Conservation (phyloP, 2,113 vertebrate species). For the Ophiodon elongatus region DNA sequence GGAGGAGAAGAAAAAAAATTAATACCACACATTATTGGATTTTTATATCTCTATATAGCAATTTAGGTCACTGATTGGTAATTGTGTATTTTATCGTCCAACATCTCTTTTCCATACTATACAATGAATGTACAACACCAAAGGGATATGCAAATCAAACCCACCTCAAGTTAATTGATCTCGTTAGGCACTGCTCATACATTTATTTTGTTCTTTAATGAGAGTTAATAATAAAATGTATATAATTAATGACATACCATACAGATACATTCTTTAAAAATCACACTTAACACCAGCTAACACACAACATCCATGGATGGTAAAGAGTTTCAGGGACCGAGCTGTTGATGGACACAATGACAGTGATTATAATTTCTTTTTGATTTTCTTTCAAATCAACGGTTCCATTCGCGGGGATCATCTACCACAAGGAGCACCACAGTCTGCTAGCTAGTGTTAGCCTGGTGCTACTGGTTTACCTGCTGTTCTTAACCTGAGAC, state of each 20-base stretch:
- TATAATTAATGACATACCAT: not conserved
- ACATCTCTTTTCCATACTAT: not conserved
- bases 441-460: slow-evolving; percentile 8
- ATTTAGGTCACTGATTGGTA: not conserved
- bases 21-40: slow-evolving; percentile 17
- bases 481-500: slow-evolving; percentile 78
- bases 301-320: not conserved
- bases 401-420: slow-evolving; percentile 14
- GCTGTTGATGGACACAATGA: not conserved
- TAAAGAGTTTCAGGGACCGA: not conserved
- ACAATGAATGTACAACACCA: not conserved
- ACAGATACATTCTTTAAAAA: not conserved
- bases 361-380: not conserved
- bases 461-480: slow-evolving; percentile 75
- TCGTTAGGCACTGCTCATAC: not conserved
- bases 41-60: slow-evolving; percentile 5
- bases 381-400: not conserved
- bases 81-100: not conserved
- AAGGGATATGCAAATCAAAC: not conserved
- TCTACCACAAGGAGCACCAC: slow-evolving; percentile 60
- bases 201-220: slow-evolving; percentile 1
- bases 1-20: slow-evolving; percentile 37
- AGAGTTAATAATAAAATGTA: not conserved
- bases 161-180: not conserved
- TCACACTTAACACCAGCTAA: slow-evolving; percentile 7